These are phyloP conservation scores for Achroia grisella DNA, from an alignment of 1,140 invertebrate species.

Conservation along the genomic window DNA sequence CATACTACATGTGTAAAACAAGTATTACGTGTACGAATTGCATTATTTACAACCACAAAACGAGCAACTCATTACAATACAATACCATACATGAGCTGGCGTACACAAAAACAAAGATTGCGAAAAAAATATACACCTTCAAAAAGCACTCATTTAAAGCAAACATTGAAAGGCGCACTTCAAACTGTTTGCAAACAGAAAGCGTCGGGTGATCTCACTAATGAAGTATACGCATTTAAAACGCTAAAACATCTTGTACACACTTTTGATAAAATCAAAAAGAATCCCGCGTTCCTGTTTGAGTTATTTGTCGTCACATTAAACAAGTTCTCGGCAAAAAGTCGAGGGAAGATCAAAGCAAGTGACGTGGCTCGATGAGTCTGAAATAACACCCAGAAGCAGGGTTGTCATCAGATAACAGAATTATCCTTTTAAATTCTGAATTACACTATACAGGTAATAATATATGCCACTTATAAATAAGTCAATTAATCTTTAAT, in stretches of 20 bases:
- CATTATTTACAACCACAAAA: too few relatives aligned
- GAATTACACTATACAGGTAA: too few relatives aligned
- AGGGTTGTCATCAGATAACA: slow-evolving; percentile 25
- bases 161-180: slow-evolving; percentile 27
- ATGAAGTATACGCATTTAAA: slow-evolving; percentile 53
- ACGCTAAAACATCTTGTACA: slow-evolving; percentile 38
- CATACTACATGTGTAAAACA: too few relatives aligned
- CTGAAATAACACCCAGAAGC: slow-evolving; percentile 54
- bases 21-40: too few relatives aligned
- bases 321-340: slow-evolving; percentile 62
- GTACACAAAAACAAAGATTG: too few relatives aligned
- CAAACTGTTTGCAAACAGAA: slow-evolving; percentile 30
- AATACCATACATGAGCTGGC: too few relatives aligned
- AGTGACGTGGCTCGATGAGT: slow-evolving; percentile 43
- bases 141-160: slow-evolving; percentile 8
- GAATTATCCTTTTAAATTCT: too few relatives aligned
- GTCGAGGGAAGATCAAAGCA: slow-evolving; percentile 58
- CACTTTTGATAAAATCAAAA: slow-evolving; percentile 56
- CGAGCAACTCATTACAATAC: too few relatives aligned
- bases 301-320: slow-evolving; percentile 70
- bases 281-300: slow-evolving; percentile 45
- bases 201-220: slow-evolving; percentile 48
- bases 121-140: too few relatives aligned
- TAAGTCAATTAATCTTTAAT: too few relatives aligned
- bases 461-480: too few relatives aligned